Evolutionary conservation across 1,140 invertebrate genomes (phyloP).

Genomic region (Drosophila seguyi): DNA sequence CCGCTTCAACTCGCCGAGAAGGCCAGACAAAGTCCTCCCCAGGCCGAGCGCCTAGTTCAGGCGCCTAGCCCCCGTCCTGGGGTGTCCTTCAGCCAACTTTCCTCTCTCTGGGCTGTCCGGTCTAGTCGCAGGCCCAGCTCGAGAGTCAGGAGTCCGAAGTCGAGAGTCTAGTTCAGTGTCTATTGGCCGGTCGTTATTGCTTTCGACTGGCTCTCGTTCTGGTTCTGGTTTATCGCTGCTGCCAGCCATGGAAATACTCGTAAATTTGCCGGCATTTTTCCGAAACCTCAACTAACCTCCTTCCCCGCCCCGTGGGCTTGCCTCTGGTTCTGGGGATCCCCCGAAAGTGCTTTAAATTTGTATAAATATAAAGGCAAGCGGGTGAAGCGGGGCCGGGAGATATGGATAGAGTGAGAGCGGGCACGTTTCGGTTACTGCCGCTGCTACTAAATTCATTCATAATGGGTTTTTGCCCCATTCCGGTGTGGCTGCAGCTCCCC

Average conservation of each 20-base stretch:
- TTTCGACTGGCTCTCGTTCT: conserved; percentile 68
- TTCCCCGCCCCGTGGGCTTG: neutral
- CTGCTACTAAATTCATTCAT: conserved; percentile 82
- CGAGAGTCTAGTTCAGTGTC: conserved; percentile 60
- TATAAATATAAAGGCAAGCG: conserved; percentile 33
- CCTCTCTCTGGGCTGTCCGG: conserved; percentile 20
- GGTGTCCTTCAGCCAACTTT: conserved; percentile 70
- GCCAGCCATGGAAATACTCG: conserved; percentile 79
- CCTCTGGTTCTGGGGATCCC: conserved; percentile 8
- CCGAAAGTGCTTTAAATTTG: conserved; percentile 52
- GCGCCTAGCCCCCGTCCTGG: conserved; percentile 33
- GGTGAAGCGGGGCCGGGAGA: neutral
- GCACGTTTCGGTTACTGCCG: conserved; percentile 71
- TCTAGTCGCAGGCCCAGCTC: conserved; percentile 13
- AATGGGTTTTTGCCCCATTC: conserved; percentile 71
- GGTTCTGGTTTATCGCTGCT: conserved; percentile 71
- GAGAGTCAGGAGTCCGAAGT: conserved; percentile 36
- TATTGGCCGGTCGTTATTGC: conserved; percentile 77
- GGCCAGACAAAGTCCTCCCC: conserved; percentile 44
- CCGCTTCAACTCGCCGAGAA: conserved; percentile 47
- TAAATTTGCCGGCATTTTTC: conserved; percentile 67
- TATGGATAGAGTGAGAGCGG: conserved; percentile 24
- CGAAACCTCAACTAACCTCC: conserved; percentile 40
- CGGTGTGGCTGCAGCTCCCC: conserved; percentile 4
- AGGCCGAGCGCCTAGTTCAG: conserved; percentile 16